Base-by-base conservation (phyloP, 1,140 invertebrate species). In the Drosophila punjabiensis region DNA sequence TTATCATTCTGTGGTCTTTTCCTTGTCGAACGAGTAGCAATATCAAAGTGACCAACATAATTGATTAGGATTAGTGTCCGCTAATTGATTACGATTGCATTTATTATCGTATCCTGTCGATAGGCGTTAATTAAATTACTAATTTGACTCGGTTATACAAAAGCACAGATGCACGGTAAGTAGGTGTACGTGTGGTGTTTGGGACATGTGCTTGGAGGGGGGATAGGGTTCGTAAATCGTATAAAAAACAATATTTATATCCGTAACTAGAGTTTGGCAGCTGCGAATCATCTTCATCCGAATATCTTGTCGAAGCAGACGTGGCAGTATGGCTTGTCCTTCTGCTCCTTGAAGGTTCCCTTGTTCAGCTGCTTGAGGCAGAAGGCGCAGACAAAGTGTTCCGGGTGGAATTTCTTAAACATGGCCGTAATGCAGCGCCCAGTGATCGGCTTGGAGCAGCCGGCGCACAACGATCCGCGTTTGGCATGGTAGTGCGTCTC, bases 381-480 rank as follows among this genome's bases (percentile, higher is more conserved):
- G 94, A 99, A 99, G 3, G 98, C 98, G 65, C 92, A 93, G 10
- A 99, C 98, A 93, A 99, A 99, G 94, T 99, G 99, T 94, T 99
- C 98, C 0, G 98, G 98, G 94, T 99, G 99, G 94, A 99, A 99
- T 94, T 99, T 99, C 58, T 97, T 95, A 93, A 98, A 99, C 98
- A 99, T 99, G 61, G 99, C 99, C 4, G 98, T 99, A 92, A 99
- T 99, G 93, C 99, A 99, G 16, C 98, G 97, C 64, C 99, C 97
- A 70, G 97, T 98, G 91, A 99, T 99, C 14, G 99, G 98, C 92
- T 99, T 99, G 92, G 99, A 98, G 93, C 99, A 99, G 53, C 98
- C 98, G 76, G 98, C 98, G 93, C 99, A 99, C 1, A 99, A 94
- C 0, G 98, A 99, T 32, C 99, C 99, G 33, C 98, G 95, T 93